A percentile compares a stretch with the other conserved stretches of the same genome.
phyloP scores from a whole-genome alignment of 2,113 vertebrate genomes.

The Pipa parva region DNA sequence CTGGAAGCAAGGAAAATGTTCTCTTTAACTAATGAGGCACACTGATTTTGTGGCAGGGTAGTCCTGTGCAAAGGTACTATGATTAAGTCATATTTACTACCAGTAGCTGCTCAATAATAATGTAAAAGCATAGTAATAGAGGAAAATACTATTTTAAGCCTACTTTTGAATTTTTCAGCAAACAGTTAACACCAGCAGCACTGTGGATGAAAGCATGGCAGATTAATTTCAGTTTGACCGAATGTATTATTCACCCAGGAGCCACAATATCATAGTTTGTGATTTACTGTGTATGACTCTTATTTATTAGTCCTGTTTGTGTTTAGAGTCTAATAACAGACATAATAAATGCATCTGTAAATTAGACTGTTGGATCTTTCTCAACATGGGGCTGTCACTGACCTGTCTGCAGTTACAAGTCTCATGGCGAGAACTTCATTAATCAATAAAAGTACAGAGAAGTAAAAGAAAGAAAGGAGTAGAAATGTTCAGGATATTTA shows the following conservation, averaged over 20 bases:
- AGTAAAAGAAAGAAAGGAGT: not conserved
- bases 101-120: too few relatives aligned
- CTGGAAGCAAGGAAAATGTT: too few relatives aligned
- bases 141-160: too few relatives aligned
- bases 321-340: not conserved
- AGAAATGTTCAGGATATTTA: not conserved
- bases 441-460: not conserved
- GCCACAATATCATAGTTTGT: not conserved
- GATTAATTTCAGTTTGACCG: not conserved
- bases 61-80: too few relatives aligned
- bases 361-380: not conserved
- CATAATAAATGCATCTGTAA: not conserved
- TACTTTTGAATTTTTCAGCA: too few relatives aligned
- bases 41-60: too few relatives aligned
- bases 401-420: not conserved
- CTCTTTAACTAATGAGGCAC: too few relatives aligned
- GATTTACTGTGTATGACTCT: not conserved
- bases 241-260: not conserved
- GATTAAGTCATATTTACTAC: too few relatives aligned
- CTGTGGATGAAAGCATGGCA: not conserved
- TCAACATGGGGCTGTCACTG: not conserved
- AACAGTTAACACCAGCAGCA: too few relatives aligned
- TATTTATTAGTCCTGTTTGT: constrained; percentile 1
- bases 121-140: too few relatives aligned
- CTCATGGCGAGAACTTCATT: not conserved